Evolutionary conservation across 2,113 vertebrate genomes (phyloP), one percentile per base, ranked within the genome.

Genomic region (Cynocephalus volans): DNA sequence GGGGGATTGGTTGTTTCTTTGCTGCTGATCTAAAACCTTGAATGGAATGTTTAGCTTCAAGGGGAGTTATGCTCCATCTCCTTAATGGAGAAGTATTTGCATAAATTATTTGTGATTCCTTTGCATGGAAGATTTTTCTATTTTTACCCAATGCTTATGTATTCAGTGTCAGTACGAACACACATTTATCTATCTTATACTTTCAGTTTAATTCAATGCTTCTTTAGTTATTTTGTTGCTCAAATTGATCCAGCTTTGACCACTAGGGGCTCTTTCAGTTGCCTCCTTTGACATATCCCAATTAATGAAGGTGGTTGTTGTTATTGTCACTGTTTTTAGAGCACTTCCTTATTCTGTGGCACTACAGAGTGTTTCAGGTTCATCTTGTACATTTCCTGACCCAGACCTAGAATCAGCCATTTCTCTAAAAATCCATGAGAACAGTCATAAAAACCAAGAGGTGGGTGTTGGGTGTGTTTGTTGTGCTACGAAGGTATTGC

Each of bases 271-370:
- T 54, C 28, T 82, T 82, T 36, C 1, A 48, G 7, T 81, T 82
- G 4, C 4, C 1, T 26, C 7, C 65, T 75, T 50, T 62, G 70
- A 17, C 9, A 28, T 52, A n/a, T 0, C 0, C 0, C 1, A 24
- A 14, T 58, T 80, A 58, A 24, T 50, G 10, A 80, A 82, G 17
- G 58, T 21, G 7, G 45, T n/a, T 26, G 13, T 18, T 12, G 36
- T 83, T 41, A 41, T 41, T 41, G 41, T 41, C n/a, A n/a, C n/a
- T 41, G 41, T 41, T 41, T 17, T 21, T 8, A 5, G 23, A 60
- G 17, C 2, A n/a, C 33, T 45, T 48, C 33, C 3, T 45, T n/a
- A n/a, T 4, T 76, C 88, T 60, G 4, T 65, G 54, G 10, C 5
- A 82, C 17, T n/a, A 17, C 28, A 36, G 31, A 1, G 0, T 52